These are phyloP conservation scores for Drosophila helvetica DNA, from an alignment of 2,888 invertebrate genomes.

Conservation along the genomic window DNA sequence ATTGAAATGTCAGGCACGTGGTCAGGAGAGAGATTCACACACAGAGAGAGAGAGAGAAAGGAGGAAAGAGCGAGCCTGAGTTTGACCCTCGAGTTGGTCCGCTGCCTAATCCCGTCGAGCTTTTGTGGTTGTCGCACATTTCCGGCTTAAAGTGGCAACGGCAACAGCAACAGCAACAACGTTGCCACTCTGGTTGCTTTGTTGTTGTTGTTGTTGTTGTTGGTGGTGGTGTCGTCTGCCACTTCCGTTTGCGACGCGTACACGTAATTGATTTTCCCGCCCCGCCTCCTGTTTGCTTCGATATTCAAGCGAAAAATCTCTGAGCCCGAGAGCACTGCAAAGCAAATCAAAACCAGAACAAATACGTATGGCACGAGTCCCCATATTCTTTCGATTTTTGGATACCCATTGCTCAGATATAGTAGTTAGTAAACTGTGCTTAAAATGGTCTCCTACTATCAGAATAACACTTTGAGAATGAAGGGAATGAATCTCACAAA, in stretches of 20 bases:
- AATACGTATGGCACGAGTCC: background rate
- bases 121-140: slow-evolving; percentile 58
- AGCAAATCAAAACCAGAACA: slow-evolving; percentile 24
- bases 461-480: no score
- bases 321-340: slow-evolving; percentile 15
- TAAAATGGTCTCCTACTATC: background rate
- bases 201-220: slow-evolving; percentile 26
- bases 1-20: slow-evolving; percentile 58
- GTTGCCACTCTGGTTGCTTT: slow-evolving; percentile 28
- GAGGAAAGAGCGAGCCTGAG: background rate
- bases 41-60: background rate
- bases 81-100: slow-evolving; percentile 40
- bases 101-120: slow-evolving; percentile 49
- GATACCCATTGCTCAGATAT: background rate
- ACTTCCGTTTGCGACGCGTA: slow-evolving; percentile 58
- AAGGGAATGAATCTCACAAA: no score
- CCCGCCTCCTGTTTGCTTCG: slow-evolving; percentile 17
- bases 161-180: background rate
- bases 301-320: slow-evolving; percentile 43
- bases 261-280: slow-evolving; percentile 59
- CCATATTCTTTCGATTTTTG: background rate
- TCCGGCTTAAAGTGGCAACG: slow-evolving; percentile 57
- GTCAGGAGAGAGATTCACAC: slow-evolving; percentile 14
- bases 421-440: background rate
- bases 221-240: slow-evolving; percentile 39